Evolutionary conservation across 2,113 vertebrate species (phyloP), one percentile per base, ranked within the genome.

Genomic region (Chaetura pelagica): DNA sequence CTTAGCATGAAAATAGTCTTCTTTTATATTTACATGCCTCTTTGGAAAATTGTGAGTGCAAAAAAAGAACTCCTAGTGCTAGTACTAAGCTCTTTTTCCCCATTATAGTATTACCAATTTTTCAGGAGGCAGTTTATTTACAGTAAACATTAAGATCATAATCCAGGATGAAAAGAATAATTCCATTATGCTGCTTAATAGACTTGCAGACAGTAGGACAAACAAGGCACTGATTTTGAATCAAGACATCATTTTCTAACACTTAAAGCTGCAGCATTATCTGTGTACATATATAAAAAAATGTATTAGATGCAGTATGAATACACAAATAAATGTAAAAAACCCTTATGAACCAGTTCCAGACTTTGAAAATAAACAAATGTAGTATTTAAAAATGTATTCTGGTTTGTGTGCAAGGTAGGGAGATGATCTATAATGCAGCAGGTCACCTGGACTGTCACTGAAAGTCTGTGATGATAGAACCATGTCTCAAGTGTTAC

Each of bases 101-200:
- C 20, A 3, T 15, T 21, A 3, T 7, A 7, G 64, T 80, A 84
- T 30, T 72, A 6, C 61, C 46, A 15, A 6, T 68, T 74, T 67
- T 90, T 61, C 90, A 94, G 57, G 55, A 34, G 58, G 14, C 51
- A 71, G 17, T 69, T 95, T 84, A 51, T 95, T 80, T 77, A 67
- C 51, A 61, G 64, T 27, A 79, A 74, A 63, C 63, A 74, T 34
- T 55, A 29, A 88, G 72, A 55, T 69, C 26, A 29, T 10, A 32
- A 86, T 46, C 30, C 38, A 59, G 18, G 4, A 46, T 83, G 55
- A 59, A 91, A 64, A 58, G 5, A 69, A 12, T 15, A 51, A 77
- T 82, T 87, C 78, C 26, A n/a, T 76, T 11, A 62, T 18, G 3
- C 51, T 40, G 69, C 38, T 68, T 54, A 15, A n/a, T 57, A n/a